These are phyloP conservation scores for Cololabis saira DNA, from an alignment of 2,113 vertebrate genomes.

Conservation along the genomic window DNA sequence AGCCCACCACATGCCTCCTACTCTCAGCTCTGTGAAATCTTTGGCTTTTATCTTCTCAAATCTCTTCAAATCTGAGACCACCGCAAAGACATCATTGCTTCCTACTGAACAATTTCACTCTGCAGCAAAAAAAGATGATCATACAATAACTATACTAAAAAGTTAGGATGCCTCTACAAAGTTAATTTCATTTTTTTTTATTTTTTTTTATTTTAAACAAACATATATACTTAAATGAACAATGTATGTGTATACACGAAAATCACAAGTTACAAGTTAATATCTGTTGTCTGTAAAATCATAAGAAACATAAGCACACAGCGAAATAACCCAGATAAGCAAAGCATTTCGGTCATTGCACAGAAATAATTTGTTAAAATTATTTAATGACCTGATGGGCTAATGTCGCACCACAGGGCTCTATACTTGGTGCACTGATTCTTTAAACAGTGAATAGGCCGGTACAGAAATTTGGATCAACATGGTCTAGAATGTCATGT, in stretches of 20 bases:
- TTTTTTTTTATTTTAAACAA: too few species aligned
- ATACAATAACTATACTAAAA: neutral
- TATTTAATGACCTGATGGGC: neutral
- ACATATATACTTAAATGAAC: too few species aligned
- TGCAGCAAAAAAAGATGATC: slow-evolving; percentile 5
- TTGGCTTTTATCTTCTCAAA: slow-evolving; percentile 57
- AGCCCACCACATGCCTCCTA: slow-evolving; percentile 80
- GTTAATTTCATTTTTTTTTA: too few species aligned
- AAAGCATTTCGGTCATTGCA: too few species aligned
- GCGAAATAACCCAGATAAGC: too few species aligned
- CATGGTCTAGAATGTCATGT: neutral
- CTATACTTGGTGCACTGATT: neutral
- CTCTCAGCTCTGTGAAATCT: slow-evolving; percentile 46
- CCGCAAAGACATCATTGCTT: slow-evolving; percentile 71
- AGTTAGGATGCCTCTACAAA: too few species aligned
- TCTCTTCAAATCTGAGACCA: slow-evolving; percentile 78
- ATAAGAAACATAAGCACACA: too few species aligned
- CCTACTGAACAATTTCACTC: slow-evolving; percentile 29
- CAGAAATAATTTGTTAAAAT: too few species aligned
- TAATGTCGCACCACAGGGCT: neutral
- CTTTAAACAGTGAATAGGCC: neutral
- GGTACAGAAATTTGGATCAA: neutral
- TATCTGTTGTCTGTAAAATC: too few species aligned
- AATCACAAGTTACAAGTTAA: too few species aligned
- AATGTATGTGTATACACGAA: too few species aligned